These are phyloP conservation scores for Carapus acus DNA, from an alignment of 2,797 vertebrate species.

Conservation along the genomic window DNA sequence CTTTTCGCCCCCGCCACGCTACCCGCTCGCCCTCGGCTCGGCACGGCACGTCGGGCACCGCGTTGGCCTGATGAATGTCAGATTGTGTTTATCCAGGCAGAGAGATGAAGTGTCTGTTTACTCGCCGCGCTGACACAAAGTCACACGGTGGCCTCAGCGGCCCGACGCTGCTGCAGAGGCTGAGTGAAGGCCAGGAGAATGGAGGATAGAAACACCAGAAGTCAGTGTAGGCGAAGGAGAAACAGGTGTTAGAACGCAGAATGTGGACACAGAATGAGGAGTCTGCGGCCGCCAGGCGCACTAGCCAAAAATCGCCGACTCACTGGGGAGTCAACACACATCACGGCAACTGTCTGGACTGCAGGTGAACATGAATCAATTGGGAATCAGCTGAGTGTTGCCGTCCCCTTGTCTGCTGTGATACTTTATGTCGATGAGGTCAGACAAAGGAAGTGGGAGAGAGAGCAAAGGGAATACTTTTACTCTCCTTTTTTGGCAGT, in stretches of 20 bases:
- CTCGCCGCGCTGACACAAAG: conserved; percentile 25
- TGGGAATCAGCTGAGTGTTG: no score
- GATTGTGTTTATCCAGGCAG: conserved; percentile 32
- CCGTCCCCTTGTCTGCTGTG: no score
- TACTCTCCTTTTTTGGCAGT: no score
- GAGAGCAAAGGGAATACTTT: no score
- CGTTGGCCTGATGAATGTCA: conserved; percentile 27
- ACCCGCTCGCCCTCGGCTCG: no score
- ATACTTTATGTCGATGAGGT: no score
- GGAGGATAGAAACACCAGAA: conserved; percentile 6
- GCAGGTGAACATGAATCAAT: no score
- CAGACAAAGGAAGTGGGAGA: no score
- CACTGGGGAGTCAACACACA: no score
- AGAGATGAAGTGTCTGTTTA: conserved; percentile 16
- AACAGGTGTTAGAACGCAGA: conserved; percentile 39
- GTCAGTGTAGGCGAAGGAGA: conserved; percentile 2
- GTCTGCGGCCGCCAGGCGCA: conserved; percentile 53
- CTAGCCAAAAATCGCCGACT: no score
- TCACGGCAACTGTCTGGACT: no score
- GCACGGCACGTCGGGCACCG: no score
- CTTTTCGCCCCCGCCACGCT: conserved; percentile 8
- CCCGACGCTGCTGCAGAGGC: conserved; percentile 28
- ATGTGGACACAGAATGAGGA: conserved; percentile 29
- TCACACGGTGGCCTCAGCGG: conserved; percentile 21
- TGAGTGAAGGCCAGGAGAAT: conserved; percentile 20